Evolutionary conservation across 1,140 invertebrate genomes (phyloP), one percentile per base, ranked within the genome.

Genomic region (Halictus rubicundus): DNA sequence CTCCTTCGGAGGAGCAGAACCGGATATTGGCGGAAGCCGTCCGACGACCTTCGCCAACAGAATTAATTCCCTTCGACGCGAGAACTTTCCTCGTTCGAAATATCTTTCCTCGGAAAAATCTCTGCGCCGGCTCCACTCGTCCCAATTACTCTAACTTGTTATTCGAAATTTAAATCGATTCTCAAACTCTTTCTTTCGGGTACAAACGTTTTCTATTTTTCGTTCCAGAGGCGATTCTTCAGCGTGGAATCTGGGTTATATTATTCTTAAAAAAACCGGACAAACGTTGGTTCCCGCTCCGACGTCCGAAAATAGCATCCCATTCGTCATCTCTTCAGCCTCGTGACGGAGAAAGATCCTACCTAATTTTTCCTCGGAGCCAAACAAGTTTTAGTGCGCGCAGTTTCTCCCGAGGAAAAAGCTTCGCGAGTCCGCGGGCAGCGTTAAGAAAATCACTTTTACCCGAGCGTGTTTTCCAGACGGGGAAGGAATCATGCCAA

Each of bases 1-100:
- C 52, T 82, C 65, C 59, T 63, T 57, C 27, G 63, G 32, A 65
- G 19, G 25, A 54, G 64, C 80, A 78, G 65, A 65, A 66, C 61
- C 74, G 78, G 78, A 83, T 83, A 84, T 84, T 80, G 81, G 66
- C 39, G 70, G 46, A 83, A 60, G 70, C 64, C 57, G 14, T 57
- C 25, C 65, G 46, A 46, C 74, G 21, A 57, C 39, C 8, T 19
- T 71, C 82, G 25, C 75, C 25, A 71, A 52, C 64, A 59, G 46
- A 82, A 84, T 84, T 83, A 83, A 83, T 72, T 80, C 74, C 61
- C 25, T 42, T 69, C 16, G 49, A 14, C 10, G 42, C 42, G 42
- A 10, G 14, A 46, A 10, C 3, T 10, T 46, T 46, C 42, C 14
- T 46, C 42, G 10, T 14, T 3, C 2, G 39, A 10, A 3, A 12